These are phyloP conservation scores for Eolophus roseicapilla DNA, from an alignment of 2,113 vertebrate species.

Conservation along the genomic window DNA sequence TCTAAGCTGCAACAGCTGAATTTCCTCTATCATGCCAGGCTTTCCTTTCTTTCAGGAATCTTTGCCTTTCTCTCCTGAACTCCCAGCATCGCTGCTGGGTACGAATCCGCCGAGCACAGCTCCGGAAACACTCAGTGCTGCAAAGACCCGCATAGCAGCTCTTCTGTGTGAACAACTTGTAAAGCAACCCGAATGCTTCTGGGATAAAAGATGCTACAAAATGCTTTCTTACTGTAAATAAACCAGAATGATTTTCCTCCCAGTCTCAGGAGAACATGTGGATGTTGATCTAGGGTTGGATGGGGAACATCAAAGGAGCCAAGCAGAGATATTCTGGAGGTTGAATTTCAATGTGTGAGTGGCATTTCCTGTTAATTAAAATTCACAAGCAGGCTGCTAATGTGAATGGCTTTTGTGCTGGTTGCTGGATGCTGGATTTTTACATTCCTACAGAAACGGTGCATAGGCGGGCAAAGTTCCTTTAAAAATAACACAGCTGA, in stretches of 20 bases:
- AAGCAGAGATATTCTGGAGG: conserved; percentile 28
- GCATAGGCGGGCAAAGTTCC: neutral
- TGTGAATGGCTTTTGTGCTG: conserved; percentile 44
- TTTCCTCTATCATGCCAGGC: neutral
- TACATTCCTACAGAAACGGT: neutral
- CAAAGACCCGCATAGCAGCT: neutral
- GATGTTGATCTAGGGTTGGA: neutral
- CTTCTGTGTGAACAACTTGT: neutral
- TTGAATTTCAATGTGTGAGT: conserved; percentile 21
- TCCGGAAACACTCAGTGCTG: neutral
- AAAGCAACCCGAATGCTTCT: neutral
- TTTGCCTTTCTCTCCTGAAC: neutral
- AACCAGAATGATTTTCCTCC: conserved; percentile 3
- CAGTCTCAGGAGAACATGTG: conserved; percentile 5
- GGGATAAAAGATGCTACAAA: neutral
- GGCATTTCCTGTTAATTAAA: conserved; percentile 65
- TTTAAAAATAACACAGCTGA: neutral
- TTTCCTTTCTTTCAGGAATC: neutral
- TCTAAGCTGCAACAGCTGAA: neutral
- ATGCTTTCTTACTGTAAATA: conserved; percentile 43
- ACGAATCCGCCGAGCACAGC: neutral
- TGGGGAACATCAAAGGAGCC: conserved; percentile 44
- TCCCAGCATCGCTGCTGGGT: accelerated
- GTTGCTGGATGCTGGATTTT: conserved; percentile 19
- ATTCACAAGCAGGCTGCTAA: conserved; percentile 52